These are phyloP conservation scores for Xanthia togata DNA, from an alignment of 2,888 invertebrate species.

Conservation along the genomic window DNA sequence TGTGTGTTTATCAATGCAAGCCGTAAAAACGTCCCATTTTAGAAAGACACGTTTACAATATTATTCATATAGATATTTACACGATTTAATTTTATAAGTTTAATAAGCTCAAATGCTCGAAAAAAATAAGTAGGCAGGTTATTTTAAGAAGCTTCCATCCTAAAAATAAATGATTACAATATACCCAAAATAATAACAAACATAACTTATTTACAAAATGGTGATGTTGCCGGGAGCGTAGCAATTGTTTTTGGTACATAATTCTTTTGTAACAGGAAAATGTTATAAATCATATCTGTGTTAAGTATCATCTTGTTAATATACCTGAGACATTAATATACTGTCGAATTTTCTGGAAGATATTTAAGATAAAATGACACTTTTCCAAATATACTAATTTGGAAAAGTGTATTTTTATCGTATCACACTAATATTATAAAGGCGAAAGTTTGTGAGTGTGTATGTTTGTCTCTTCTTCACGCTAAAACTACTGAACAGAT, in stretches of 20 bases:
- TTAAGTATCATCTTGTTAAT: conserved; percentile 23
- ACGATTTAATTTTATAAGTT: background rate
- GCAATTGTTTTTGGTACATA: conserved; percentile 11
- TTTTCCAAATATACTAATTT: background rate
- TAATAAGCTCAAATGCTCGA: background rate
- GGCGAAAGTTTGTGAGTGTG: too few relatives aligned
- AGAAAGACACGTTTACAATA: background rate
- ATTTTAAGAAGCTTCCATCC: background rate
- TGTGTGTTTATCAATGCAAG: too few relatives aligned
- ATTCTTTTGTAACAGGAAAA: conserved; percentile 23
- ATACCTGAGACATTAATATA: conserved; percentile 15
- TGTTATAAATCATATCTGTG: conserved; percentile 1
- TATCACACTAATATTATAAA: too few relatives aligned
- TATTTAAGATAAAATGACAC: too few relatives aligned
- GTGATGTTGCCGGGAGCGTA: background rate
- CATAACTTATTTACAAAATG: conserved; percentile 3
- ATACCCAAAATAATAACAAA: conserved; percentile 5
- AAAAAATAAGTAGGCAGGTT: background rate
- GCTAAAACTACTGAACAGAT: too few relatives aligned
- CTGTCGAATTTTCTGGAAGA: background rate
- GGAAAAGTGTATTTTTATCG: background rate
- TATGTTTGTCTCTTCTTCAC: too few relatives aligned
- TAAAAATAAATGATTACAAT: background rate
- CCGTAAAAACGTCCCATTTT: background rate
- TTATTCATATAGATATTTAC: background rate